Conservation (phyloP, 1,140 invertebrate genomes). For the Drosophila subpulchrella region DNA sequence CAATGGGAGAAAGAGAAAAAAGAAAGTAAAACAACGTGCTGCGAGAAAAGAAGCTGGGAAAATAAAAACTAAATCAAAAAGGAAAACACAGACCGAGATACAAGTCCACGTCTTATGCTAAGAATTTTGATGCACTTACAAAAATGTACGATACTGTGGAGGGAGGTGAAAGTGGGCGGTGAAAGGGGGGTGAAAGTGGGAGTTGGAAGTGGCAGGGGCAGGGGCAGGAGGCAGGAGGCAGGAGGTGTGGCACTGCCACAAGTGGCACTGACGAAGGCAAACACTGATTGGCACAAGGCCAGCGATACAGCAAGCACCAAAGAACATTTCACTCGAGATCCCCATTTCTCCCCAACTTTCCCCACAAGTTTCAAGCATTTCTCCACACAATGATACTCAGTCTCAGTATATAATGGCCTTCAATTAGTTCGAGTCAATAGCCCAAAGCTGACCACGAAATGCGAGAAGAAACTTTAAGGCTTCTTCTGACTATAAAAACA, state of each 20-base stretch:
- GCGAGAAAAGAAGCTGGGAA: slow-evolving; percentile 15
- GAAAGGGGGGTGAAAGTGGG: not conserved
- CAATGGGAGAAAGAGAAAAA: slow-evolving; percentile 29
- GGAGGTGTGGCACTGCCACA: slow-evolving; percentile 58
- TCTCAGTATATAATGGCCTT: slow-evolving; percentile 64
- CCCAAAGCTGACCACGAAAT: slow-evolving; percentile 15
- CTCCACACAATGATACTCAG: slow-evolving; percentile 15
- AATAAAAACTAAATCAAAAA: slow-evolving; percentile 39
- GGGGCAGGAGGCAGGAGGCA: slow-evolving; percentile 6
- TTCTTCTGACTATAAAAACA: not conserved
- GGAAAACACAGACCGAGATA: slow-evolving; percentile 58
- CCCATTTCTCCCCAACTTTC: slow-evolving; percentile 39
- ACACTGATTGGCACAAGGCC: slow-evolving; percentile 79
- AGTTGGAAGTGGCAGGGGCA: slow-evolving; percentile 1
- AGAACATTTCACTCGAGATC: slow-evolving; percentile 31
- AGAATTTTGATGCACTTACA: slow-evolving; percentile 78
- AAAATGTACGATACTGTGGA: slow-evolving; percentile 43
- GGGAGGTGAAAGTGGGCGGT: slow-evolving; percentile 36
- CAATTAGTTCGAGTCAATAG: slow-evolving; percentile 58
- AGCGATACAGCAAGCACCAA: slow-evolving; percentile 38
- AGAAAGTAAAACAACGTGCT: slow-evolving; percentile 24
- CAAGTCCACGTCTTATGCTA: slow-evolving; percentile 64
- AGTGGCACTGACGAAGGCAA: slow-evolving; percentile 67
- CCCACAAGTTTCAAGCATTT: slow-evolving; percentile 66
- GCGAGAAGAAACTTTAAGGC: not conserved